Evolutionary conservation across 64 coral and sea anemone genomes (phyloP).

Genomic region (Platygyra sinensis): DNA sequence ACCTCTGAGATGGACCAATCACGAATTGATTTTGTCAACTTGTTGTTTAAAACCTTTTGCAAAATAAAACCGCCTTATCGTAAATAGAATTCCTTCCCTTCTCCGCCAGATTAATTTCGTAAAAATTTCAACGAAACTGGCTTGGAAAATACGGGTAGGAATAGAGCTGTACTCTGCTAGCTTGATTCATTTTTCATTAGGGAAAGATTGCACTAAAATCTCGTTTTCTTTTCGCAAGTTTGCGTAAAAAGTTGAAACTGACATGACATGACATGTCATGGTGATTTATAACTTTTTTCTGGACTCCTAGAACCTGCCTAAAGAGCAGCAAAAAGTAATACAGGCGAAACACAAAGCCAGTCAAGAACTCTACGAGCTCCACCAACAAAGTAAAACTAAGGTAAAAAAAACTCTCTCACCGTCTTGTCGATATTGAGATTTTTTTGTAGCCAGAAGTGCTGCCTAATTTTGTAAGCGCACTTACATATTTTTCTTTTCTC

Average conservation of each 20-base stretch:
- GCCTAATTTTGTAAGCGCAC: no score
- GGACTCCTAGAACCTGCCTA: slow-evolving; percentile 69
- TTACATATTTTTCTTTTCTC: background rate
- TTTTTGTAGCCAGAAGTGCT: no score
- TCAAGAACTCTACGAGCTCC: slow-evolving; percentile 83
- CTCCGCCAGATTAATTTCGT: background rate
- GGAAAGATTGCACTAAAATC: no score
- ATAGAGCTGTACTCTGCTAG: no score
- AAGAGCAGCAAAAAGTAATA: slow-evolving; percentile 76
- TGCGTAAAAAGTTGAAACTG: no score
- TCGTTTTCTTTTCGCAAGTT: no score
- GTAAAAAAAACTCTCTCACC: background rate
- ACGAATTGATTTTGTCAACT: no score
- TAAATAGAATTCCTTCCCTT: background rate
- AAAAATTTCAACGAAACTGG: background rate
- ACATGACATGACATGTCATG: background rate
- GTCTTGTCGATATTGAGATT: background rate
- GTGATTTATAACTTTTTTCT: background rate
- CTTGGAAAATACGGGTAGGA: background rate
- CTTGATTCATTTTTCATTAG: no score
- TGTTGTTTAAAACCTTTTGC: no score
- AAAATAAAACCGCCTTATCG: no score
- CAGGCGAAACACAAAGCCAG: slow-evolving; percentile 84
- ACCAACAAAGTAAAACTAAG: slow-evolving; percentile 63
- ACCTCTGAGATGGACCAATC: no score